Evolutionary conservation across 1,140 invertebrate genomes (phyloP).

Genomic region (Aradophagus sp.): DNA sequence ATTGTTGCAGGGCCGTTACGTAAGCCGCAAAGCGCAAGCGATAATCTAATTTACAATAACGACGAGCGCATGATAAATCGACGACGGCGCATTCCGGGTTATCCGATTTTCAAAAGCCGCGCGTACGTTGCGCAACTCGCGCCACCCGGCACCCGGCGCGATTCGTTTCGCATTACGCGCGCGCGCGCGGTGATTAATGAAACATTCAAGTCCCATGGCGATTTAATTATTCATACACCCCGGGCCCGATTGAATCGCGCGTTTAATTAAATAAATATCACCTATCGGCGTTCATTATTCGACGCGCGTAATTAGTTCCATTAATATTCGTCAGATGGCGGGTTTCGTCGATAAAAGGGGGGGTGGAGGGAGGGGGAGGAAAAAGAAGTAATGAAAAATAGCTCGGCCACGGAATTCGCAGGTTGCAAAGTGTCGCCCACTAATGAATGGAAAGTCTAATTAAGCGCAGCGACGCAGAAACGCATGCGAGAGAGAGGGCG

Average conservation of each 20-base stretch:
- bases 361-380: too few species aligned
- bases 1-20: constrained; percentile 51
- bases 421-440: constrained; percentile 22
- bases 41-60: constrained; percentile 57
- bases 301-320: constrained; percentile 40
- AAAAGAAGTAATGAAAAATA: constrained; percentile 26
- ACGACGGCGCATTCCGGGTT: constrained; percentile 46
- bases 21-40: constrained; percentile 38
- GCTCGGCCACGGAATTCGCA: background rate
- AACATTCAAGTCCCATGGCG: constrained; percentile 43
- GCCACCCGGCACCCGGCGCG: constrained; percentile 33
- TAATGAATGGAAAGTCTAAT: constrained; percentile 37
- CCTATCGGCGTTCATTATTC: constrained; percentile 48
- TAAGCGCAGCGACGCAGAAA: constrained; percentile 32
- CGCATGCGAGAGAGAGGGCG: too few species aligned
- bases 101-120: constrained; percentile 45
- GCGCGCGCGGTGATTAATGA: constrained; percentile 52
- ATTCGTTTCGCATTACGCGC: constrained; percentile 47
- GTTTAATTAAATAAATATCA: constrained; percentile 56
- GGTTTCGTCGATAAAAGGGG: too few species aligned
- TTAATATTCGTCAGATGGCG: constrained; percentile 42
- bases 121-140: constrained; percentile 33
- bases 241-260: constrained; percentile 17
- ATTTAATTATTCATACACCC: constrained; percentile 52
- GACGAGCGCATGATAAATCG: constrained; percentile 55